phyloP scores from a whole-genome alignment of 2,113 vertebrate genomes.

The Microtus pennsylvanicus region DNA sequence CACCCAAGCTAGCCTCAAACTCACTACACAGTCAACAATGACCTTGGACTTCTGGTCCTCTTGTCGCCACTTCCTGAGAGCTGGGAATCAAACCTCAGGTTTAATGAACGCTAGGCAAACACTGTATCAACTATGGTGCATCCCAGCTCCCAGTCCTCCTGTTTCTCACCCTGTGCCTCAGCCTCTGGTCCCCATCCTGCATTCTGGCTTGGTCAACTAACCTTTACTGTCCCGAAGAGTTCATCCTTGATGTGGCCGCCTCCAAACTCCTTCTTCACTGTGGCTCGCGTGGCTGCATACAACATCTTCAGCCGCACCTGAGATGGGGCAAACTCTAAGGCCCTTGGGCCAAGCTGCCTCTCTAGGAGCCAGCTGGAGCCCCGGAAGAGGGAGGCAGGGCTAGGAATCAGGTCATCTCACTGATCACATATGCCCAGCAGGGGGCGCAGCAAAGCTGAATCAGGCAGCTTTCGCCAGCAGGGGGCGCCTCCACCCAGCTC shows the following conservation, averaged over 20 bases:
- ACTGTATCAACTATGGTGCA: neutral
- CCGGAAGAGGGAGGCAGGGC: neutral
- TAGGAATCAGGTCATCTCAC: neutral
- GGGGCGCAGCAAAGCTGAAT: neutral
- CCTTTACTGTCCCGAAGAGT: conserved; percentile 97
- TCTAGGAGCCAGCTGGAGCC: neutral
- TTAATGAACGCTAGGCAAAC: neutral
- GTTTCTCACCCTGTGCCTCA: neutral
- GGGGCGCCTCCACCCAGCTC: neutral
- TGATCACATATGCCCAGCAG: neutral
- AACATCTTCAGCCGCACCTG: conserved; percentile 99
- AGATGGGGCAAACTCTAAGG: neutral
- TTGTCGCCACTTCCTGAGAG: neutral
- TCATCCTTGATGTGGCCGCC: conserved; percentile 98
- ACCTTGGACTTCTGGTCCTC: neutral
- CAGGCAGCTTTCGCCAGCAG: neutral
- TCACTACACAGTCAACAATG: neutral
- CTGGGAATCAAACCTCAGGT: neutral
- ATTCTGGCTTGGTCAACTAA: conserved; percentile 69
- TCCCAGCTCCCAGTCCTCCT: neutral
- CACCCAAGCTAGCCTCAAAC: neutral
- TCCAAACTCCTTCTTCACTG: conserved; percentile 99
- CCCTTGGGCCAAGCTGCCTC: too few relatives aligned
- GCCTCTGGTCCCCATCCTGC: neutral
- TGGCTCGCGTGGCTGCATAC: conserved; percentile 98